Conservation (phyloP, 2,113 vertebrate species). For the Plectropomus leopardus region DNA sequence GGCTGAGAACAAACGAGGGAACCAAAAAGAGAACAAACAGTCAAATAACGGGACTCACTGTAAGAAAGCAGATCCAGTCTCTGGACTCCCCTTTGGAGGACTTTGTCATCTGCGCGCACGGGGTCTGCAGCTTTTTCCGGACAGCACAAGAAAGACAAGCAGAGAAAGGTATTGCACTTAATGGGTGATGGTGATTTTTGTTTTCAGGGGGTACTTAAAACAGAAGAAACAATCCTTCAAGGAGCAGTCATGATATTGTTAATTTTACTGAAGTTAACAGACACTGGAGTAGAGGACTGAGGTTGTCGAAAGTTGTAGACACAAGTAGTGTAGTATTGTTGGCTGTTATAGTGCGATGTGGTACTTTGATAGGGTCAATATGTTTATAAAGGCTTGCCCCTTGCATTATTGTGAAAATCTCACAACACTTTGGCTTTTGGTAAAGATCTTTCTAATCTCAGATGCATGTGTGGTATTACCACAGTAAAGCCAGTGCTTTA, state of each 20-base stretch:
- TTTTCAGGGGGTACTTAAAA: background rate
- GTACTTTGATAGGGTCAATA: background rate
- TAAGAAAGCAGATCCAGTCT: conserved; percentile 56
- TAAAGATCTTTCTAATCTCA: background rate
- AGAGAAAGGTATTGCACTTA: conserved; percentile 48
- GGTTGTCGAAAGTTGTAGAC: background rate
- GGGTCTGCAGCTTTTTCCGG: conserved; percentile 64
- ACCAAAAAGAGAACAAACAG: conserved; percentile 32
- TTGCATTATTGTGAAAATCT: background rate
- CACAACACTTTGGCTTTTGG: background rate
- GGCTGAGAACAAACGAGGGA: conserved; percentile 20
- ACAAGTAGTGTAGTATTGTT: background rate
- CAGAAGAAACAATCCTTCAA: background rate
- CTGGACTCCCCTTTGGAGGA: conserved; percentile 55
- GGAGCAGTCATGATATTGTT: background rate
- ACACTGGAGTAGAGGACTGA: background rate
- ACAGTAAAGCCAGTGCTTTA: background rate
- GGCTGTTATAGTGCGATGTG: background rate
- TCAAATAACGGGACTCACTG: conserved; percentile 53
- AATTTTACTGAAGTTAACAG: background rate
- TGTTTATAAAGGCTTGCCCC: background rate
- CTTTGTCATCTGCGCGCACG: conserved; percentile 66
- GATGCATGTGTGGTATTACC: background rate
- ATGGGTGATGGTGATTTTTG: background rate
- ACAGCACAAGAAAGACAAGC: conserved; percentile 39